phyloP scores from a whole-genome alignment of 2,797 vertebrate species.

The Gambusia yucatana region DNA sequence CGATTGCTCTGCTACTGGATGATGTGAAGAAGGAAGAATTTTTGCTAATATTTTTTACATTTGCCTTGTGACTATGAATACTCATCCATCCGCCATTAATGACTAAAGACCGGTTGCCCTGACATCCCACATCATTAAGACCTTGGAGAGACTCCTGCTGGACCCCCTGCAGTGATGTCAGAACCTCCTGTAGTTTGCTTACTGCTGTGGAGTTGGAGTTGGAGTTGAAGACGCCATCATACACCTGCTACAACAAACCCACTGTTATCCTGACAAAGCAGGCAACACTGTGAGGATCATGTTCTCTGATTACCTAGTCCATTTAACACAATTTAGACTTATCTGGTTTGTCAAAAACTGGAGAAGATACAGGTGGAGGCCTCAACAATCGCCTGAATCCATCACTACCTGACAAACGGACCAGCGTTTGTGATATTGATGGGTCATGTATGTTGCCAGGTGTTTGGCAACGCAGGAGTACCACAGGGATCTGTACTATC shows the following conservation, averaged over 20 bases:
- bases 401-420: neutral
- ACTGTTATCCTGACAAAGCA: neutral
- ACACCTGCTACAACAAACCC: neutral
- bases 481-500: neutral
- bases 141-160: neutral
- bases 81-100: neutral
- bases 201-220: neutral
- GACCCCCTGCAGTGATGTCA: neutral
- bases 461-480: neutral
- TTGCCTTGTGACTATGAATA: neutral
- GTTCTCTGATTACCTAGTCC: neutral
- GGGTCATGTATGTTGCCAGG: neutral
- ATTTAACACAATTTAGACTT: neutral
- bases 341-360: neutral
- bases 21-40: neutral
- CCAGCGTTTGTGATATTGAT: neutral
- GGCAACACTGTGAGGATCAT: neutral
- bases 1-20: neutral
- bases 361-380: neutral
- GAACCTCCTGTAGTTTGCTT: neutral
- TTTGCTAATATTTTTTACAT: neutral
- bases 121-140: neutral
- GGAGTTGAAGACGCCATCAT: neutral
- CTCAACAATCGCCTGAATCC: neutral
- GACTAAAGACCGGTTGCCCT: neutral